Evolutionary conservation across 2,888 invertebrate genomes (phyloP), one percentile per base, ranked within the genome.

Genomic region (Entomobrya proxima): DNA sequence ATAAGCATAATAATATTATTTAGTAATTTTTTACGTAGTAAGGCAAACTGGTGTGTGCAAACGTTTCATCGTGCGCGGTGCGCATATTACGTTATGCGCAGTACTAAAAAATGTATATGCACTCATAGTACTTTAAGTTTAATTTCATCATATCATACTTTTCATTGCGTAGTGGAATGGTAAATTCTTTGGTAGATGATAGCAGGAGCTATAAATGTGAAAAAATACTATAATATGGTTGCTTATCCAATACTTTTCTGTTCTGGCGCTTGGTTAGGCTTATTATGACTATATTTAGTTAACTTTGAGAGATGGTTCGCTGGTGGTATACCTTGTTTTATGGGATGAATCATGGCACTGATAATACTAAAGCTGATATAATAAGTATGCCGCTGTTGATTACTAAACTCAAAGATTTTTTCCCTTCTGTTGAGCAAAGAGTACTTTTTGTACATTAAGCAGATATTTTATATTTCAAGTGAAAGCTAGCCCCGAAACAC

Each of bases 401-500:
- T 55, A 1, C 55, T n/a, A n/a, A 24, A 27, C 15, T 27, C 55
- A 55, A 55, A 15, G 13, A 24, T n/a, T 32, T 35, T 64, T 64
- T 64, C 64, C 35, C 64, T 35, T 32, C 32, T 15, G 24, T 18
- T 5, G 9, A 18, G 55, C 3, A 5, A 21, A 64, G 64, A 4
- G 15, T 64, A 18, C n/a, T n/a, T n/a, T n/a, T n/a, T 35, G 32
- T 7, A 37, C 55, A 55, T 5, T 55, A 64, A 32, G 35, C 18
- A 64, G 15, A 64, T 5, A 72, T 72, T 27, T 21, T 44, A 21
- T 44, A 44, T 44, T 27, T 44, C 13, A 40, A 72, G 69, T 44
- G 69, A 72, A 72, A 72, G 69, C 47, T 44, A 44, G 35, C n/a
- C 35, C 18, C 37, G 37, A 64, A 55, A 64, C 40, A 72, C 69